Base-by-base conservation (phyloP, 2,113 vertebrate genomes). In the Arizona elegans region DNA sequence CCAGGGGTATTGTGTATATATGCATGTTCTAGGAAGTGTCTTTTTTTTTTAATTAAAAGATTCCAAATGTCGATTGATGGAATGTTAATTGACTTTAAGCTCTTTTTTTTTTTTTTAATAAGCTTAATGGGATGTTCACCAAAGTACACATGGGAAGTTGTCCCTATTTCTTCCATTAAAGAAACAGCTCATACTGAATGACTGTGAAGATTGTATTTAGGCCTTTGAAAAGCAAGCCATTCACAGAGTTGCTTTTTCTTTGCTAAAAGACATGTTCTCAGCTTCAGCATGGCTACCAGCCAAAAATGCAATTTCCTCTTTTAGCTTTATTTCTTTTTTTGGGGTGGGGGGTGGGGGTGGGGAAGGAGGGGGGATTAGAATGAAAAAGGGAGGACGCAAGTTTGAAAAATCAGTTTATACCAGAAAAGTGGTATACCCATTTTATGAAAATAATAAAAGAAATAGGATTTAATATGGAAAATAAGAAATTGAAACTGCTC, bases 291-390 rank as follows among this genome's bases (percentile, higher is more conserved):
- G 98, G 98, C 97, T 93, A 92, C 90, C 94, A 86, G 97, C 98
- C 98, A 98, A 97, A 96, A 96, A 97, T 98, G 97, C 97, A 97
- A 98, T 98, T 98, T 98, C 96, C 96, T 94, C 97, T 96, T 96
- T 93, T 96, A 95, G 97, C 65, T 50, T 17, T 7, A 17, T 2
- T 1, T 0, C 0, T 0, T 5, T 52, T 91, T 47, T 56, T 21
- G 19, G 13, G 54, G 9, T 12, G 55, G 1, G 38, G 38, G 38
- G 38, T 43, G 43, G 43, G 43, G 43, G 43, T 3, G 43, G 8
- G n/a, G 92, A 95, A 96, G 95, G 95, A 96, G 93, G 91, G 91
- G 62, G 53, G 4, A 11, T 2, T 43, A 26, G n/a, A 47, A 58
- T 19, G 29, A 47, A 65, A 53, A 38, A 26, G 23, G 47, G 11